Evolutionary conservation across 1,140 invertebrate genomes (phyloP), one percentile per base, ranked within the genome.

Genomic region (Ladona fulva): DNA sequence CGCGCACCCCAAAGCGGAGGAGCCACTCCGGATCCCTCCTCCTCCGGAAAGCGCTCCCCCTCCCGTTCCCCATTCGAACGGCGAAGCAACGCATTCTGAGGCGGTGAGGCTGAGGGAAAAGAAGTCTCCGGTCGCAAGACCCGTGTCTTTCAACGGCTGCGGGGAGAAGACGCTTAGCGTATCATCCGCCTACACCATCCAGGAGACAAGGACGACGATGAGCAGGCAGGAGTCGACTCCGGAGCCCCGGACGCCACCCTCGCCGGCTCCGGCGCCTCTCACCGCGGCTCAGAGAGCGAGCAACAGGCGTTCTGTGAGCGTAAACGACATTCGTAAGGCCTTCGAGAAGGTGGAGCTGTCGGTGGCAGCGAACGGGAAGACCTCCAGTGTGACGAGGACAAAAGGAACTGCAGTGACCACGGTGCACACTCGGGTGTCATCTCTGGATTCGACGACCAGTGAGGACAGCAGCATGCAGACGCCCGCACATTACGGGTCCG

Each of bases 281-380:
- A 22, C n/a, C 3, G n/a, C 16, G 5, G n/a, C 14, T 12, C 52
- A 66, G 52, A 66, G 74, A 79, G 75, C 74, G 74, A 80, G n/a
- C 79, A 80, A 42, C 80, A 78, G 79, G 77, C 83, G 82, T 79
- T 78, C 82, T 75, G 83, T 85, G 24, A 88, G 87, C 78, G 88
- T 90, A 0, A 89, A 86, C 29, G 90, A 90, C 80, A 88, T 91
- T 80, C 86, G 89, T 78, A 89, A 88, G 77, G 89, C 88, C 29
- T 87, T 91, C 80, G 90, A 91, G 80, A 89, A 88, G 78, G 80
- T 84, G 0, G 87, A 88, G 76, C 75, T 42, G 66, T 37, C 42
- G 74, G 76, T 77, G n/a, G 16, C 76, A 24, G n/a, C 42, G 29
- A 77, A 37, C 66, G 44, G 66, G 74, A 42, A 22, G 42, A 79